Evolutionary conservation across 2,888 invertebrate species (phyloP).

Genomic region (Drosophila mayaguana): DNA sequence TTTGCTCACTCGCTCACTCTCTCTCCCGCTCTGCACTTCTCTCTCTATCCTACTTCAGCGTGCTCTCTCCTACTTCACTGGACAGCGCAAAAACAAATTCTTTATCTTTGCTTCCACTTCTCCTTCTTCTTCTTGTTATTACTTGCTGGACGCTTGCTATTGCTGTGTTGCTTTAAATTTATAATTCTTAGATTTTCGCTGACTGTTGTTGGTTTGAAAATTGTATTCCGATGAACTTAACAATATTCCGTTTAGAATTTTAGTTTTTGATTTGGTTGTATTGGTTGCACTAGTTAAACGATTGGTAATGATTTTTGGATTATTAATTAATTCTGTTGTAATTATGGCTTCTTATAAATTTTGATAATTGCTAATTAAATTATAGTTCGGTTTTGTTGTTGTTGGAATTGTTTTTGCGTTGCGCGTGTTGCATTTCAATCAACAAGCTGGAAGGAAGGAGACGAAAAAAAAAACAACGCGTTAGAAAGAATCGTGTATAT

Average conservation of each 20-base stretch:
- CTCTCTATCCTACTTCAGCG: constrained; percentile 5
- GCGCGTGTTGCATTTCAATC: constrained; percentile 73
- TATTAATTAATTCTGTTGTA: constrained; percentile 32
- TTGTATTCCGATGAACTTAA: constrained; percentile 34
- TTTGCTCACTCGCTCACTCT: constrained; percentile 7
- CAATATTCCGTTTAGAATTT: constrained; percentile 17
- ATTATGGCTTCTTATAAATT: constrained; percentile 53
- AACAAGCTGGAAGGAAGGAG: constrained; percentile 52
- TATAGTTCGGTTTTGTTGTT: constrained; percentile 33
- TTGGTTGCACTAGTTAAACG: constrained; percentile 54
- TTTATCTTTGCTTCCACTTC: constrained; percentile 46
- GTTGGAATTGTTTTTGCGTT: constrained; percentile 53
- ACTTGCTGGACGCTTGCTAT: constrained; percentile 36
- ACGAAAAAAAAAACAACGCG: constrained; percentile 31
- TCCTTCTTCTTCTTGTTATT: constrained; percentile 17
- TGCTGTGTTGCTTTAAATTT: constrained; percentile 20
- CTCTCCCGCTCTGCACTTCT: constrained; percentile 12
- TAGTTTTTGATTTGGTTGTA: constrained; percentile 18
- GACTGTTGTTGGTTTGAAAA: constrained; percentile 39
- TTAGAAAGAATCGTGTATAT: constrained; percentile 36
- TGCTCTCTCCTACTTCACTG: constrained; percentile 48
- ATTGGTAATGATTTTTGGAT: constrained; percentile 20
- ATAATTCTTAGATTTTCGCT: constrained; percentile 35
- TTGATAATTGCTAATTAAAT: constrained; percentile 53
- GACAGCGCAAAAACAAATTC: constrained; percentile 54